Conservation (phyloP, 2,888 invertebrate genomes). For the Troglohyphantes excavatus region DNA sequence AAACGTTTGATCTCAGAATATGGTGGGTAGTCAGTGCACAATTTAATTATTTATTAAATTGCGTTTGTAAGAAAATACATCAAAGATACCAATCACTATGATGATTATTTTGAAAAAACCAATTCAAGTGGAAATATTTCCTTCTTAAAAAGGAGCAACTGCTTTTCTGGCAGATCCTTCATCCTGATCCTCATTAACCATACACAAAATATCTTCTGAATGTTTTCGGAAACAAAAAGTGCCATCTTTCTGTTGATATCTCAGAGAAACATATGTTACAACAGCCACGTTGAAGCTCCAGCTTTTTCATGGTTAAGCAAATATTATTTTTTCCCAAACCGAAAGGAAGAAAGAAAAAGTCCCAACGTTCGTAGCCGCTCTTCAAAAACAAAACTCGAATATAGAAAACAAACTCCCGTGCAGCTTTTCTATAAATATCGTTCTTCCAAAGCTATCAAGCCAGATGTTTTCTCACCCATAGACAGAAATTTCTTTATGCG, state of each 20-base stretch:
- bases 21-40: no score
- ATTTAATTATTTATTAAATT: no score
- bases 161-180: no score
- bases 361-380: neutral
- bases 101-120: no score
- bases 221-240: neutral
- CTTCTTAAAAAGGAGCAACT: no score
- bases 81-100: no score
- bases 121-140: no score
- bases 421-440: constrained; percentile 7
- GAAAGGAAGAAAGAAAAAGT: neutral
- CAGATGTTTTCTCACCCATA: neutral
- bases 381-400: neutral
- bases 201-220: neutral
- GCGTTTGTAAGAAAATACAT: no score
- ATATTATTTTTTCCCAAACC: neutral
- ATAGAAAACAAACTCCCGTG: no score
- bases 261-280: neutral
- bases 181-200: neutral
- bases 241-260: neutral
- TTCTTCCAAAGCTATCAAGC: neutral
- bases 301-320: neutral
- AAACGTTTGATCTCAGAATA: no score
- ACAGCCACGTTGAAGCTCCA: neutral
- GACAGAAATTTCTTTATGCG: neutral